These are phyloP conservation scores for Balearica regulorum DNA, from an alignment of 2,797 vertebrate species.

Conservation along the genomic window DNA sequence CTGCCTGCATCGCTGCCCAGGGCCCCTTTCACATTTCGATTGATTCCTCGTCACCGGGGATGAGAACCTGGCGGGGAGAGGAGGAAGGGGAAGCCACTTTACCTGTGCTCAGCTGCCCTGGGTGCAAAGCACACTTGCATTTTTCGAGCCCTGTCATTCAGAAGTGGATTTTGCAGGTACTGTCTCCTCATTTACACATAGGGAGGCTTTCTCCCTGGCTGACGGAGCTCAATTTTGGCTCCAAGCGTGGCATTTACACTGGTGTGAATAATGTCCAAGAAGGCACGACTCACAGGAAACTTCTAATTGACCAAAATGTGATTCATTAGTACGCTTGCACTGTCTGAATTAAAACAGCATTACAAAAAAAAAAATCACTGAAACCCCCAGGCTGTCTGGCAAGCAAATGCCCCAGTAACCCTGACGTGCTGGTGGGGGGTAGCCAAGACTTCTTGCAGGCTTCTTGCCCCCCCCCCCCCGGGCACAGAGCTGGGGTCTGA, in stretches of 20 bases:
- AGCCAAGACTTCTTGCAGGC: neutral
- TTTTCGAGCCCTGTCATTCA: neutral
- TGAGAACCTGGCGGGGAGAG: neutral
- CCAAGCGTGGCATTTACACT: neutral
- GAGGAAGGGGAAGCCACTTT: neutral
- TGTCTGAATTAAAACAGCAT: neutral
- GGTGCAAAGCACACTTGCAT: rapidly evolving
- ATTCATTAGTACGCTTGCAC: neutral
- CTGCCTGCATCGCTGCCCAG: neutral
- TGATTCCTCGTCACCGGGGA: neutral
- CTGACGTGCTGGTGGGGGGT: rapidly evolving
- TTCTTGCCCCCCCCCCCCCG: neutral
- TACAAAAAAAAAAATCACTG: neutral
- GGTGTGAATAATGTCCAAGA: neutral
- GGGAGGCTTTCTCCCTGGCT: neutral
- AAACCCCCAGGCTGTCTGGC: neutral
- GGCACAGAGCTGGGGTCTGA: neutral
- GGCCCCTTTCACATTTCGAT: neutral
- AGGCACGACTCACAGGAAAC: neutral
- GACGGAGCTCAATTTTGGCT: neutral
- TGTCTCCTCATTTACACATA: rapidly evolving
- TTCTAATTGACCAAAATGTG: neutral
- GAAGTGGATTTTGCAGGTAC: neutral
- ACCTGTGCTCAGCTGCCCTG: rapidly evolving
- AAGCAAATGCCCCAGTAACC: neutral